Conservation (phyloP, 2,888 invertebrate species). For the Dasysyrphus tricinctus region DNA sequence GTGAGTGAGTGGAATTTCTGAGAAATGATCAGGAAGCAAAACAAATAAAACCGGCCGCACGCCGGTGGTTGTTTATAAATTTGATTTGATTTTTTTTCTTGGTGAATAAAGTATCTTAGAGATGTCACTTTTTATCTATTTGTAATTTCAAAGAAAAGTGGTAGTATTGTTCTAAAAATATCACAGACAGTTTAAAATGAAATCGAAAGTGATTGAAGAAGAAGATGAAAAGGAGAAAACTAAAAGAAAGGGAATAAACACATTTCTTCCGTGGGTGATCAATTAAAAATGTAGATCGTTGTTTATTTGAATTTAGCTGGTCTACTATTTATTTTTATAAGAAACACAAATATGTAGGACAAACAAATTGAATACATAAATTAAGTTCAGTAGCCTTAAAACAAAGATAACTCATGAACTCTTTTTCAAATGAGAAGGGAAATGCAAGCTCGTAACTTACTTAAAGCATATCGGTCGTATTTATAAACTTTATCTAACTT, state of each 20-base stretch:
- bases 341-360: too few relatives aligned
- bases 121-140: slow-evolving; percentile 25
- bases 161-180: slow-evolving; percentile 51
- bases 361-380: neutral
- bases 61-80: slow-evolving; percentile 63
- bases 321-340: too few relatives aligned
- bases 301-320: neutral
- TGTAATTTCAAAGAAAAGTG: slow-evolving; percentile 39
- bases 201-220: too few relatives aligned
- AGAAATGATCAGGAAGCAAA: slow-evolving; percentile 45
- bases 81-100: neutral
- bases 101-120: slow-evolving; percentile 10
- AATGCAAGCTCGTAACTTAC: too few relatives aligned
- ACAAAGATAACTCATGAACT: neutral
- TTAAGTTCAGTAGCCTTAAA: neutral
- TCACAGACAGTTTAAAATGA: neutral
- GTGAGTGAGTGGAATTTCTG: slow-evolving; percentile 10
- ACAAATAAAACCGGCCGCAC: slow-evolving; percentile 42
- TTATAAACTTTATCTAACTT: too few relatives aligned
- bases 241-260: too few relatives aligned
- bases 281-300: too few relatives aligned
- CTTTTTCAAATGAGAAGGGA: too few relatives aligned
- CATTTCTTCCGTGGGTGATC: too few relatives aligned
- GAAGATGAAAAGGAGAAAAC: too few relatives aligned
- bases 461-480: too few relatives aligned